Evolutionary conservation across 2,797 vertebrate genomes (phyloP), one percentile per base, ranked within the genome.

Genomic region (Limnodromus scolopaceus): DNA sequence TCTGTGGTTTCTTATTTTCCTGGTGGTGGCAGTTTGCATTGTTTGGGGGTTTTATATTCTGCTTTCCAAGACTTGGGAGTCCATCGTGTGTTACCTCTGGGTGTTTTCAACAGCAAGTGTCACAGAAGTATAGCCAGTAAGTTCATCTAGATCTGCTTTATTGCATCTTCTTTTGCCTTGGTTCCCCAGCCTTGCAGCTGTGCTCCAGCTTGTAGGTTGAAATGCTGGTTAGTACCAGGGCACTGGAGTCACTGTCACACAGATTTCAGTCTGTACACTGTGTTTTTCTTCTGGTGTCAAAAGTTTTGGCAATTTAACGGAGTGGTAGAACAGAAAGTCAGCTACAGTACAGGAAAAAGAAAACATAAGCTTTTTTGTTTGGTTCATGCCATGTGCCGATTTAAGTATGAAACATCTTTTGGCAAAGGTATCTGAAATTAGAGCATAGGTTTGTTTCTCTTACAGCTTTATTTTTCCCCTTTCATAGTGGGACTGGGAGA

Each of bases 401-500:
- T 81, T 43, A 87, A 89, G 46, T 75, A 39, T 13, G 76, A 57
- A 89, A 9, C 17, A 48, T 71, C 27, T 86, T 84, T 72, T 70
- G 27, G 13, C 78, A 85, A 93, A 92, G 28, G 4, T 28, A 54
- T 38, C 55, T 78, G 75, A 46, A 80, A 71, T 84, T 55, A 88
- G 10, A 55, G 39, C 34, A 11, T 39, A 72, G 25, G 16, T 70
- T 90, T 25, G 16, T 70, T 90, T 25, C n/a, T 88, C 22, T 87
- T 28, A 22, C 11, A 63, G 28, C 43, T 72, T 34, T 46, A 19
- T 41, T 87, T 72, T 57, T 46, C 24, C 66, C 79, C 79, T 90
- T 95, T 94, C 89, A 68, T 92, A 64, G 45, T 30, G n/a, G 43
- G 16, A 78, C 72, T 94, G 94, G 93, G 96, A 97, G 97, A 95